Conservation (phyloP, 2,888 invertebrate species). For the Troides oblongomaculatus region DNA sequence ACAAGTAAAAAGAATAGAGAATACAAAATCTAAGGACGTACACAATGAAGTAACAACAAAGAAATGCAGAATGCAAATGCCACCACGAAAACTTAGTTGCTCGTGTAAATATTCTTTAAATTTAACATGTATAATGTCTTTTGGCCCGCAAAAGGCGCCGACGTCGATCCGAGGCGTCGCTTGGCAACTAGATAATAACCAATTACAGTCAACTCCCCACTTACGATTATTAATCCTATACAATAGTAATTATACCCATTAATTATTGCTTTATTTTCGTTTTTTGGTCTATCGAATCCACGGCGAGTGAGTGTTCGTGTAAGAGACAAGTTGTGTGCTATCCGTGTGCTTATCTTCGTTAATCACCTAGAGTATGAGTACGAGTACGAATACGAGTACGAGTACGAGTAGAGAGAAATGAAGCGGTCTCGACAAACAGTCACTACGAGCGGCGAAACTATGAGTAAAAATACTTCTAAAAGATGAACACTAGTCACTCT, state of each 20-base stretch:
- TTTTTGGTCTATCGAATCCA: conserved; percentile 69
- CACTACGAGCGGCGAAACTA: conserved; percentile 71
- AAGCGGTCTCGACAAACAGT: conserved; percentile 58
- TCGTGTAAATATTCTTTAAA: conserved; percentile 39
- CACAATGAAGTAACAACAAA: conserved; percentile 24
- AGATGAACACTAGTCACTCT: conserved; percentile 61
- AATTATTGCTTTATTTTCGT: conserved; percentile 63
- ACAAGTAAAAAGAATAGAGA: background rate
- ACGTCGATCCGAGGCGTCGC: conserved; percentile 40
- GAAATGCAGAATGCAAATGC: conserved; percentile 33
- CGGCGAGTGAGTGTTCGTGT: conserved; percentile 68
- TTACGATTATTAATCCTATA: conserved; percentile 52
- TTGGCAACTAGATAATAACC: conserved; percentile 40
- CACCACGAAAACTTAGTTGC: conserved; percentile 30
- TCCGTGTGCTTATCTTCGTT: conserved; percentile 61
- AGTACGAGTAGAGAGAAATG: conserved; percentile 58
- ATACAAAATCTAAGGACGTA: conserved; percentile 16
- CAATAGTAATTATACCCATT: conserved; percentile 57
- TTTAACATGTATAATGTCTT: conserved; percentile 58
- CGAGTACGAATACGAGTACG: conserved; percentile 12
- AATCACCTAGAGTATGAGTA: conserved; percentile 58
- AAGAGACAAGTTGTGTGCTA: conserved; percentile 66
- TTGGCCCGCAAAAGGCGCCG: conserved; percentile 63
- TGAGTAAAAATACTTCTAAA: conserved; percentile 64
- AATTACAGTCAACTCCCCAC: conserved; percentile 42